Base-by-base conservation (phyloP, 2,888 invertebrate species). In the Trissonchulus latispiculum region DNA sequence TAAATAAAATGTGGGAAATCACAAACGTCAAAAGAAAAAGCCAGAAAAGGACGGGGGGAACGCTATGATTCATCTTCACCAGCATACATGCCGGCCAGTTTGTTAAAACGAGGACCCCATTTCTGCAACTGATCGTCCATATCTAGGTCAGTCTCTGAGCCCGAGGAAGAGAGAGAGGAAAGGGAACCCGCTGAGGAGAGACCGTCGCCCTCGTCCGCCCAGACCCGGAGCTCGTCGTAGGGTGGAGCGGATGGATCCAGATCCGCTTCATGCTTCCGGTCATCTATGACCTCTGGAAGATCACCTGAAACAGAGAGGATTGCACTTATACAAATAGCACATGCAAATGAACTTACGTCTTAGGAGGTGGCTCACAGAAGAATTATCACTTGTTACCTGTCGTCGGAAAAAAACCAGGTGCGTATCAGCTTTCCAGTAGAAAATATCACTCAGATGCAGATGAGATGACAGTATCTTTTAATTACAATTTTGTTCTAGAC, bases 181-280 rank as follows among this genome's bases (percentile, higher is more conserved):
- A 97, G 88, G 0, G 95, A 95, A 72, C 95, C 96, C 61, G 95
- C 95, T 1, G 48, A 8, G 1, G 64, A 59, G 18, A 35, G 95
- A 86, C 95, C 95, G 83, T 94, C 94, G 64, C 97, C 97, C 85
- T 99, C 99, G 81, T 97, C 97, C 74, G 95, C 96, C 85, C 97
- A 99, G 87, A 99, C 97, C 84, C 97, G 89, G 79, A 99, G 89
- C 85, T 97, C 97, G 84, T 99, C 99, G 84, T 95, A 96, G 2
- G 97, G 97, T 73, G 97, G 97, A 72, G 95, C 95, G 84, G 93
- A 93, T 1, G 93, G 94, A 86, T 99, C 99, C 81, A 92, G 90
- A 85, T 96, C 95, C 37, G 95, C 95, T 77, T 95, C 90, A 83
- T 92, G 90, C 87, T 96, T 92, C 86, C 96, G 94, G 81, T 95